phyloP scores from a whole-genome alignment of 2,888 invertebrate species.

The Ormyrus pomaceus region DNA sequence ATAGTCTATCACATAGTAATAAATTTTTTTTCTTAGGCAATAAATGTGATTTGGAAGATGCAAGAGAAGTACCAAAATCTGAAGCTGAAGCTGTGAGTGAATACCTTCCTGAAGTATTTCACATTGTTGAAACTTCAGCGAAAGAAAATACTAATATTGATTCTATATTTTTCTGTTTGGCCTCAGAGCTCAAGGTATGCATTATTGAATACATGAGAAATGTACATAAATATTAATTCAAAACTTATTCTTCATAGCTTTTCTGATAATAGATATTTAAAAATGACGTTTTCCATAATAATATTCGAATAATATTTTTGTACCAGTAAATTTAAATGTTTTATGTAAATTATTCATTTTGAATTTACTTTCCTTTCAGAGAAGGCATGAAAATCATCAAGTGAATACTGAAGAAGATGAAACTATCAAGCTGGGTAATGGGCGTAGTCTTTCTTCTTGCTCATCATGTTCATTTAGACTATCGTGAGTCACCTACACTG shows the following conservation, averaged over 20 bases:
- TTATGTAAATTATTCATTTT: slow-evolving; percentile 20
- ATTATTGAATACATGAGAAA: slow-evolving; percentile 5
- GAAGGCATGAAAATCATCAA: slow-evolving; percentile 81
- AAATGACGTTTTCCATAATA: too few relatives aligned
- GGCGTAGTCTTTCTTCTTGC: slow-evolving; percentile 68
- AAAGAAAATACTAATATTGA: slow-evolving; percentile 95
- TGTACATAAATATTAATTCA: slow-evolving; percentile 15
- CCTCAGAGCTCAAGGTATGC: slow-evolving; percentile 89
- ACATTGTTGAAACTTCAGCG: slow-evolving; percentile 92
- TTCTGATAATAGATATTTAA: too few relatives aligned
- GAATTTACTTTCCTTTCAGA: slow-evolving; percentile 77
- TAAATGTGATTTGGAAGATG: slow-evolving; percentile 89
- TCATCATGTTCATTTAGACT: slow-evolving; percentile 67
- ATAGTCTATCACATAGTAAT: background rate
- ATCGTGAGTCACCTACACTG: slow-evolving; percentile 57
- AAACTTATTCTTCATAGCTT: background rate
- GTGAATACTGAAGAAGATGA: slow-evolving; percentile 64
- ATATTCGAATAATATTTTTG: too few relatives aligned
- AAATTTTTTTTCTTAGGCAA: slow-evolving; percentile 78
- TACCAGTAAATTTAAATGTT: background rate
- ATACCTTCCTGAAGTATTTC: slow-evolving; percentile 90
- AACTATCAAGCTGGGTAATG: slow-evolving; percentile 67
- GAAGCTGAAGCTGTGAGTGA: slow-evolving; percentile 93
- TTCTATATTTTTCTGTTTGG: slow-evolving; percentile 90
- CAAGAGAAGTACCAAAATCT: slow-evolving; percentile 89